A percentile compares a stretch with the other conserved stretches of the same genome.
Conservation (phyloP, 2,888 invertebrate genomes). For the Erpobdella octoculata region DNA sequence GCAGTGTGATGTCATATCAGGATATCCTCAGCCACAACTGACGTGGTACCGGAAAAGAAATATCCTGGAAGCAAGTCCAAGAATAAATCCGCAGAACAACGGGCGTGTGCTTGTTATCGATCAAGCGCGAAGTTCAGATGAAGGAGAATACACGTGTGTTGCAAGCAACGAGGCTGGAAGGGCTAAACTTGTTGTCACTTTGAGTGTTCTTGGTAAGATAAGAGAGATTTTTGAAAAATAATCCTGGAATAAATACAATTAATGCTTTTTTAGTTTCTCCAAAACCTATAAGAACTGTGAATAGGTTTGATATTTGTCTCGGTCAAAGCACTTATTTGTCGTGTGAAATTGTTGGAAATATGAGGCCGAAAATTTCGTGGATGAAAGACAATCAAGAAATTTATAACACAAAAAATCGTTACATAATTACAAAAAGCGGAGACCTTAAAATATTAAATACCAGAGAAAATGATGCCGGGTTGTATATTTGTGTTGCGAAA, state of each 20-base stretch:
- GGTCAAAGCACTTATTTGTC: background rate
- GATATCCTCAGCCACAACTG: background rate
- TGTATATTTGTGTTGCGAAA: constrained; percentile 46
- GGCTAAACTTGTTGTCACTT: constrained; percentile 53
- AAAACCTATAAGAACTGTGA: background rate
- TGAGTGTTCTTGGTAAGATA: constrained; percentile 47
- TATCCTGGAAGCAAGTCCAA: background rate
- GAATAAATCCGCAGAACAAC: background rate
- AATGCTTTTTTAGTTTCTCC: background rate
- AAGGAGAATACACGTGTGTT: constrained; percentile 51
- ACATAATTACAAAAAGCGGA: constrained; percentile 44
- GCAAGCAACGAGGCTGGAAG: constrained; percentile 63
- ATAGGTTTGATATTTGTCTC: background rate
- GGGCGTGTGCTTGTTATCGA: constrained; percentile 45
- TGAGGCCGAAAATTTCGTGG: no score
- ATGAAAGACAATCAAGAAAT: constrained; percentile 34
- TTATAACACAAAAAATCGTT: constrained; percentile 44
- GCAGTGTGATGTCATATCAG: background rate
- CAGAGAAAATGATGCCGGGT: constrained; percentile 43
- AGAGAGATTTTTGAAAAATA: no score
- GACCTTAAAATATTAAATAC: constrained; percentile 47
- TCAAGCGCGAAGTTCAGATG: constrained; percentile 47
- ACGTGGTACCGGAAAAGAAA: background rate
- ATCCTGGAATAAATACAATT: background rate
- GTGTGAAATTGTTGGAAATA: no score